Conservation (phyloP, 92 coral and sea anemone species). For the Pocillopora meandrina region DNA sequence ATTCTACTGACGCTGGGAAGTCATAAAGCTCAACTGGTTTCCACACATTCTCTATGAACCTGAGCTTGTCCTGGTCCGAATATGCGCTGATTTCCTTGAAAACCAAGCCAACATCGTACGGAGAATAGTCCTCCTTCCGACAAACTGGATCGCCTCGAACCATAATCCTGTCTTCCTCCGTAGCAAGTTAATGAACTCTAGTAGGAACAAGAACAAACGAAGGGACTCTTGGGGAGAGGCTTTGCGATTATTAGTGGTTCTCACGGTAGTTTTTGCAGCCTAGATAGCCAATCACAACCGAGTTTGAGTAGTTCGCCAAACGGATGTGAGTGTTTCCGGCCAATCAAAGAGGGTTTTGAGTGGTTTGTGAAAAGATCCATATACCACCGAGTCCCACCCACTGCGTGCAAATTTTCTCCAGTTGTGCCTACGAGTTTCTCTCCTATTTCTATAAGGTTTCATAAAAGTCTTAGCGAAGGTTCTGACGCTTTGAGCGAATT, state of each 20-base stretch:
- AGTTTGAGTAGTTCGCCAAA: too few species aligned
- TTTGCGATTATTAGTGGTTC: not conserved
- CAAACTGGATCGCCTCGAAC: slow-evolving; percentile 37
- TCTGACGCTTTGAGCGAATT: too few species aligned
- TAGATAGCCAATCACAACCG: not conserved
- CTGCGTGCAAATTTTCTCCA: too few species aligned
- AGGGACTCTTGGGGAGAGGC: not conserved
- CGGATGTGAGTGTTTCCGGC: too few species aligned
- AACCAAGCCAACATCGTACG: slow-evolving; percentile 31
- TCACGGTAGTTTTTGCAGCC: not conserved
- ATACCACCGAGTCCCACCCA: too few species aligned
- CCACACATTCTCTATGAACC: slow-evolving; percentile 13
- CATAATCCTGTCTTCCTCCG: not conserved
- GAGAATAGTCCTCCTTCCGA: slow-evolving; percentile 46
- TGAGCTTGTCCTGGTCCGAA: slow-evolving; percentile 50
- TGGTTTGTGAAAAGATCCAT: too few species aligned
- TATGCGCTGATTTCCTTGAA: slow-evolving; percentile 32
- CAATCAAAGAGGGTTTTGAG: too few species aligned
- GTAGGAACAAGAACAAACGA: not conserved
- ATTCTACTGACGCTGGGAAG: slow-evolving; percentile 48
- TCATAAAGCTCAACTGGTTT: slow-evolving; percentile 54
- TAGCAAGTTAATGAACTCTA: not conserved
- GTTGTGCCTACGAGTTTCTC: too few species aligned
- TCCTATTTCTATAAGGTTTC: too few species aligned
- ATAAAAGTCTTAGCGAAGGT: too few species aligned